phyloP scores from a whole-genome alignment of 2,797 vertebrate species.

The Sparidentex hasta region DNA sequence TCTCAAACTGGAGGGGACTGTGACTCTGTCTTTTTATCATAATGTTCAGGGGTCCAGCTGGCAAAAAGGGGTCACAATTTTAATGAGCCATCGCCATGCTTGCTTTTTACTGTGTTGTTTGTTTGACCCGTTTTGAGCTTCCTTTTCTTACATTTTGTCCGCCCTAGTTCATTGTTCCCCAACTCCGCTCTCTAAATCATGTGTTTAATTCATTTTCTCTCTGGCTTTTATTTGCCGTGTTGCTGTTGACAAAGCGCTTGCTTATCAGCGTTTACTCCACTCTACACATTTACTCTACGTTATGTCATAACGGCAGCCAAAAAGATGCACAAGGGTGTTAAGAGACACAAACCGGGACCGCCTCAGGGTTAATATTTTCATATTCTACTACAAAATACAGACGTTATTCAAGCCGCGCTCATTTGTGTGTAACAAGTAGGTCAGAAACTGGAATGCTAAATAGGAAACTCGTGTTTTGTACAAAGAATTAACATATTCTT shows the following conservation, averaged over 20 bases:
- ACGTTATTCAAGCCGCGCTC: conserved; percentile 52
- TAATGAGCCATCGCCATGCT: background rate
- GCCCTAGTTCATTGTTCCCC: conserved; percentile 7
- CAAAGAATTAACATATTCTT: conserved; percentile 67
- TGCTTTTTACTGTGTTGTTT: background rate
- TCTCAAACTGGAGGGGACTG: conserved; percentile 1
- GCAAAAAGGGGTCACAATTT: background rate
- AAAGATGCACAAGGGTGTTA: conserved; percentile 19
- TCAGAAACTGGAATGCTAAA: conserved; percentile 60
- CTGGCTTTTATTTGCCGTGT: conserved; percentile 17
- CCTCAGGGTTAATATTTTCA: conserved; percentile 54
- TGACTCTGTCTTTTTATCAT: background rate
- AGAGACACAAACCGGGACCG: conserved; percentile 51
- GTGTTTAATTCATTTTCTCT: conserved; percentile 1
- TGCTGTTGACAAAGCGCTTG: conserved; percentile 17
- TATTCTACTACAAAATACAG: conserved; percentile 49
- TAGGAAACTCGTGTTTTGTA: conserved; percentile 46
- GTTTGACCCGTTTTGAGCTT: conserved; percentile 4
- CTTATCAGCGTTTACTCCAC: conserved; percentile 34
- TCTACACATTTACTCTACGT: conserved; percentile 24
- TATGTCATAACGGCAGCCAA: conserved; percentile 36
- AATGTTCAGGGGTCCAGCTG: too few species aligned
- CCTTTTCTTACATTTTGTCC: background rate
- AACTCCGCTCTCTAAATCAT: conserved; percentile 15
- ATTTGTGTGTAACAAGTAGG: conserved; percentile 70